These are phyloP conservation scores for Liposcelis brunnea DNA, from an alignment of 2,888 invertebrate species.

Conservation along the genomic window DNA sequence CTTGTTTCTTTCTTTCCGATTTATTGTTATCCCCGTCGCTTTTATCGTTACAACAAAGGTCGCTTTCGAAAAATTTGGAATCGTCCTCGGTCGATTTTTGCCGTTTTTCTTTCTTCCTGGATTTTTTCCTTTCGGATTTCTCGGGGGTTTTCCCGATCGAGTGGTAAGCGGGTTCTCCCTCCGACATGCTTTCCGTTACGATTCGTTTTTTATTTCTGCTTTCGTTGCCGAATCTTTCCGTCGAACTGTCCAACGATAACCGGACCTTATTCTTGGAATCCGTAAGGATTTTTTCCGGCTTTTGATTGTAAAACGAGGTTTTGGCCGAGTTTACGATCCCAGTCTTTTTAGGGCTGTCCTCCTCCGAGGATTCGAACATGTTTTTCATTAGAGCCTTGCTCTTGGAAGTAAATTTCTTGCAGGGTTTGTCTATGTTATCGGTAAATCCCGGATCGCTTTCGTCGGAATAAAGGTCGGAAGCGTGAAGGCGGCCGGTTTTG, in stretches of 20 bases:
- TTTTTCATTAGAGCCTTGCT: slow-evolving; percentile 29
- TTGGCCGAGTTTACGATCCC: slow-evolving; percentile 19
- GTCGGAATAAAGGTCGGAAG: neutral
- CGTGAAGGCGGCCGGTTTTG: neutral
- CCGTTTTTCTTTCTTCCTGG: slow-evolving; percentile 66
- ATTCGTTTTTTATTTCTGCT: slow-evolving; percentile 11
- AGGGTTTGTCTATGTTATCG: slow-evolving; percentile 12
- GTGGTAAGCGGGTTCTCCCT: slow-evolving; percentile 30
- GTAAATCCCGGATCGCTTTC: slow-evolving; percentile 29
- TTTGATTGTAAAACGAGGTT: slow-evolving; percentile 19
- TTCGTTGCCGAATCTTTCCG: slow-evolving; percentile 12
- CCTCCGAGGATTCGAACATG: slow-evolving; percentile 60
- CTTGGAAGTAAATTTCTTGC: neutral
- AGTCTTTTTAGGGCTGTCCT: slow-evolving; percentile 25
- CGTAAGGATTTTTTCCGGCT: slow-evolving; percentile 20
- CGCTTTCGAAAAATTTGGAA: slow-evolving; percentile 35
- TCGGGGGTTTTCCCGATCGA: slow-evolving; percentile 21
- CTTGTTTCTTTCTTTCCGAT: slow-evolving; percentile 24
- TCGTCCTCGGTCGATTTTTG: slow-evolving; percentile 45
- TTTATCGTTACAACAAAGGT: slow-evolving; percentile 19
- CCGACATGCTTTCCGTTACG: slow-evolving; percentile 29
- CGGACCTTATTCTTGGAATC: slow-evolving; percentile 19
- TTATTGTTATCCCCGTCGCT: slow-evolving; percentile 19
- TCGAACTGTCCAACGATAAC: neutral
- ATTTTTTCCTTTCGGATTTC: slow-evolving; percentile 41